These are phyloP conservation scores for Olivierus martensii DNA, from an alignment of 1,140 invertebrate species.

Conservation along the genomic window DNA sequence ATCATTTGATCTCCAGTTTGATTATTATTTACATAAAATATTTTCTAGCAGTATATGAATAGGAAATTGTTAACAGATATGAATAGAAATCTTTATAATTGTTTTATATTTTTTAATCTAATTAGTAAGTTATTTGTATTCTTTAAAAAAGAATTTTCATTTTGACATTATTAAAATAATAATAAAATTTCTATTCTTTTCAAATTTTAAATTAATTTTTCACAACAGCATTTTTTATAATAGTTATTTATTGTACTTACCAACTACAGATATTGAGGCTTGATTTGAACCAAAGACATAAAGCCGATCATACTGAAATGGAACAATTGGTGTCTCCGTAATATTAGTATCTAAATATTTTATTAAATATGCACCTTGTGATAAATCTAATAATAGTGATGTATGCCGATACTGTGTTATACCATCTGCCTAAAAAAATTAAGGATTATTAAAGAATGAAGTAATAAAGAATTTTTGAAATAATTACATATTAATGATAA, in stretches of 20 bases:
- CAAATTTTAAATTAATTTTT: no score
- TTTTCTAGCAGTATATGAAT: no score
- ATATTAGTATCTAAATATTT: slow-evolving; percentile 92
- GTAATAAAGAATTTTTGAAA: no score
- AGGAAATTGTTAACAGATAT: no score
- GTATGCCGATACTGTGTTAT: slow-evolving; percentile 82
- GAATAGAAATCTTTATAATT: no score
- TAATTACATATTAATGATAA: no score
- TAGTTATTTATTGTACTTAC: slow-evolving; percentile 21
- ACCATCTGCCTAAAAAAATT: slow-evolving; percentile 59
- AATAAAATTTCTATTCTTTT: background rate
- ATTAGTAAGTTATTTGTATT: background rate
- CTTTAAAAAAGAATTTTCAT: background rate
- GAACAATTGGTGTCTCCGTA: slow-evolving; percentile 76
- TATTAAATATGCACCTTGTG: slow-evolving; percentile 76
- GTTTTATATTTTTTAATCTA: no score
- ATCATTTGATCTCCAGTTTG: no score
- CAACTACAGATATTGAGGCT: slow-evolving; percentile 72
- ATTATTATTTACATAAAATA: no score
- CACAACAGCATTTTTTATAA: no score
- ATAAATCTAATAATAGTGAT: slow-evolving; percentile 77
- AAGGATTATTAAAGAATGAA: no score
- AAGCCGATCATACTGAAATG: slow-evolving; percentile 73
- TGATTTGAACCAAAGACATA: slow-evolving; percentile 89
- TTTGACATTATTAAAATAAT: slow-evolving; percentile 1